phyloP scores from a whole-genome alignment of 2,888 invertebrate genomes.

The Pherbina coryleti region DNA sequence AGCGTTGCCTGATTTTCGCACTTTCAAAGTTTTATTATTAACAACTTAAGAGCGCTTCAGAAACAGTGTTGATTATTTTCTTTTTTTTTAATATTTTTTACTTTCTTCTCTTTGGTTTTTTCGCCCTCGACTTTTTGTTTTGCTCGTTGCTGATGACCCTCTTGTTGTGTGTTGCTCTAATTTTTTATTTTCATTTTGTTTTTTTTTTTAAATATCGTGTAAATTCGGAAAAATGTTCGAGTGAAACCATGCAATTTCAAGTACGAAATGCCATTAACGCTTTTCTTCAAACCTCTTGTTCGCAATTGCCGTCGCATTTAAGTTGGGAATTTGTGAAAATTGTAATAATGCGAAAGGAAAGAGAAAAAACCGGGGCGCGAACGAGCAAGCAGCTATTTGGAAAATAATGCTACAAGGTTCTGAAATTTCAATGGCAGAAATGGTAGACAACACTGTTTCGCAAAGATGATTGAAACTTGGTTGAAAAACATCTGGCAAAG shows the following conservation, averaged over 20 bases:
- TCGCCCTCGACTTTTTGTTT: neutral
- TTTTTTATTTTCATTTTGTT: neutral
- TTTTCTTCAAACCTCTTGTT: neutral
- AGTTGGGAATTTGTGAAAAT: conserved; percentile 9
- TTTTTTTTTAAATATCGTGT: neutral
- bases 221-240: conserved; percentile 1
- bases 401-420: neutral
- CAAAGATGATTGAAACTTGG: too few relatives aligned
- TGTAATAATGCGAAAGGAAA: conserved; percentile 9
- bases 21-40: conserved; percentile 40
- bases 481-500: too few relatives aligned
- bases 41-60: conserved; percentile 39
- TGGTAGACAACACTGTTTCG: too few relatives aligned
- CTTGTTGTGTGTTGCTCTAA: neutral
- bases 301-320: neutral
- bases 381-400: neutral
- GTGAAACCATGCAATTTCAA: conserved; percentile 25
- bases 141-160: neutral
- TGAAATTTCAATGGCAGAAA: neutral
- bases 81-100: too few relatives aligned
- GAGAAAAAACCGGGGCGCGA: neutral
- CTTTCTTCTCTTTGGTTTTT: too few relatives aligned
- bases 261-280: conserved; percentile 13
- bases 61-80: conserved; percentile 4
- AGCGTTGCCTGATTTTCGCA: conserved; percentile 24